These are phyloP conservation scores for Hetaerina titia DNA, from an alignment of 2,888 invertebrate genomes.

Conservation along the genomic window DNA sequence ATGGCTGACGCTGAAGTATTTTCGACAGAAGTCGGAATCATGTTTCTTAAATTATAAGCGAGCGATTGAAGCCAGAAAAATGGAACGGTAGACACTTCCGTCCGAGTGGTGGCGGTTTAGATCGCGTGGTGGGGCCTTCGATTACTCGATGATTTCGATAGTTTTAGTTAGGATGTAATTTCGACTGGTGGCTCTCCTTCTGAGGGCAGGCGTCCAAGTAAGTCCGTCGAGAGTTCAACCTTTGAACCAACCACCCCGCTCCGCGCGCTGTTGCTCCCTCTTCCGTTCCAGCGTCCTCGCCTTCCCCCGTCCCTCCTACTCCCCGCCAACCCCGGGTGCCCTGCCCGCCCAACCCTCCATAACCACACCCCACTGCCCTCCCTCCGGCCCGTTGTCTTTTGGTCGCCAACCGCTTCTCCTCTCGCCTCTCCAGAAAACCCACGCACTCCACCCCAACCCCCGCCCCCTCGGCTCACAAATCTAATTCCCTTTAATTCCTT, in stretches of 20 bases:
- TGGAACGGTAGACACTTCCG: too few relatives aligned
- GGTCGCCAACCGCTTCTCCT: not conserved
- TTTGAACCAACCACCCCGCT: not conserved
- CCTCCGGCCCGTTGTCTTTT: not conserved
- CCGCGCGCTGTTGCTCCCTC: not conserved
- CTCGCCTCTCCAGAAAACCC: not conserved
- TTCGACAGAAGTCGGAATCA: too few relatives aligned
- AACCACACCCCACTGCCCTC: not conserved
- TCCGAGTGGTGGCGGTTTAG: too few relatives aligned
- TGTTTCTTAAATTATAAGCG: too few relatives aligned
- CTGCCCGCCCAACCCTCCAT: not conserved
- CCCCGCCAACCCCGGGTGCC: not conserved
- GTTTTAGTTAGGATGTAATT: too few relatives aligned
- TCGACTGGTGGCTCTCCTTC: too few relatives aligned
- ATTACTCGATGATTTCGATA: too few relatives aligned
- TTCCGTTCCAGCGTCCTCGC: not conserved
- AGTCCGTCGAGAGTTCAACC: too few relatives aligned
- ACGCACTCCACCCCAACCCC: not conserved
- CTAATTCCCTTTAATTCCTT: conserved; percentile 31
- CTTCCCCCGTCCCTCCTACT: not conserved
- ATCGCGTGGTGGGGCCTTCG: too few relatives aligned
- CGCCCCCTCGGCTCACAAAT: not conserved
- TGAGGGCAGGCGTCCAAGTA: too few relatives aligned
- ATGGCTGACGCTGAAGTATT: too few relatives aligned
- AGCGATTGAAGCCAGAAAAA: too few relatives aligned